Conservation (phyloP, 2,888 invertebrate genomes). For the Apodemia duryi region DNA sequence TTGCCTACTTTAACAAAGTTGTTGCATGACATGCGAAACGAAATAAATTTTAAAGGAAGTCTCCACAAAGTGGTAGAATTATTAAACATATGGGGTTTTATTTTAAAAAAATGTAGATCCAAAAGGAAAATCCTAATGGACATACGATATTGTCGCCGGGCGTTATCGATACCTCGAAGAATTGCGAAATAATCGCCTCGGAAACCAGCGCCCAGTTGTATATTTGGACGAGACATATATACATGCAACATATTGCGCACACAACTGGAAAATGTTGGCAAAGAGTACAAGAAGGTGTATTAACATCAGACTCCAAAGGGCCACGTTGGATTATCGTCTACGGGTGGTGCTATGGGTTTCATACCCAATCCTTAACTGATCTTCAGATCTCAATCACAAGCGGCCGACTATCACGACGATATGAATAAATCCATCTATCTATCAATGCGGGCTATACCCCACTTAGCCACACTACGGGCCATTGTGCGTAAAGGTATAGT, state of each 20-base stretch:
- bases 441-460: no score
- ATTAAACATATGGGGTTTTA: constrained; percentile 8
- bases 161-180: constrained; percentile 13
- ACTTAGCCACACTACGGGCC: no score
- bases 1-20: constrained; percentile 14
- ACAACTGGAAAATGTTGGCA: constrained; percentile 9
- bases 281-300: neutral
- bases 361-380: no score
- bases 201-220: constrained; percentile 8
- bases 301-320: no score
- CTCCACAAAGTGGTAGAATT: neutral
- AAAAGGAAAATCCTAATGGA: constrained; percentile 14
- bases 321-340: no score
- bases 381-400: no score
- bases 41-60: constrained; percentile 17
- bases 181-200: constrained; percentile 10
- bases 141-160: constrained; percentile 12
- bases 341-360: no score
- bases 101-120: constrained; percentile 13
- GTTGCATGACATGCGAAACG: constrained; percentile 16
- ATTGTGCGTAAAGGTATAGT: no score
- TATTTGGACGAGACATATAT: constrained; percentile 14
- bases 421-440: no score
- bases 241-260: constrained; percentile 2
- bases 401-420: no score